These are phyloP conservation scores for Holotrichia oblita DNA, from an alignment of 1,140 invertebrate genomes.

Conservation along the genomic window DNA sequence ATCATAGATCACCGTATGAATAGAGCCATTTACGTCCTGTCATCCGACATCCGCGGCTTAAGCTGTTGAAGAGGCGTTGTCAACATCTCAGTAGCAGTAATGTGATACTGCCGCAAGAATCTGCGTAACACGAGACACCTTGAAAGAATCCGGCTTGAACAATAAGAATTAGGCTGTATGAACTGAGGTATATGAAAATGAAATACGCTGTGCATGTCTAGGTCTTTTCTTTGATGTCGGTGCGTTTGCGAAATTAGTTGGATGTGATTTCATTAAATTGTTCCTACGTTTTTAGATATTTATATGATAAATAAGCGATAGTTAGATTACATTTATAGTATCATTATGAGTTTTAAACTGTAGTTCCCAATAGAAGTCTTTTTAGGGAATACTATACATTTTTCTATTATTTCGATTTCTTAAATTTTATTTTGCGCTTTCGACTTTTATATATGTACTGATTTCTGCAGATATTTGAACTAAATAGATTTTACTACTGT, in stretches of 20 bases:
- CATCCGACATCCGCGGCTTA: conserved; percentile 42
- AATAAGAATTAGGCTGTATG: conserved; percentile 28
- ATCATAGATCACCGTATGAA: conserved; percentile 41
- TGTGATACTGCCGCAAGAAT: conserved; percentile 20
- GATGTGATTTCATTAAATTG: too few relatives aligned
- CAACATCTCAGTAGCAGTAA: conserved; percentile 42
- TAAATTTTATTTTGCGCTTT: too few relatives aligned
- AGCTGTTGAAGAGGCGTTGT: conserved; percentile 42
- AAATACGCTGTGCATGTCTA: neutral
- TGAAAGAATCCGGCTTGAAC: conserved; percentile 37
- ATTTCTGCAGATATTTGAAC: too few relatives aligned
- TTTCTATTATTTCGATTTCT: too few relatives aligned
- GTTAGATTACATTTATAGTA: too few relatives aligned
- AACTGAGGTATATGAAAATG: neutral
- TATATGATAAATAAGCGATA: too few relatives aligned
- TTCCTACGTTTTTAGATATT: too few relatives aligned
- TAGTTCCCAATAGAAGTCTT: too few relatives aligned
- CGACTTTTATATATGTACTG: too few relatives aligned
- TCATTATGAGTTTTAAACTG: too few relatives aligned
- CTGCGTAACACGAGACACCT: conserved; percentile 34
- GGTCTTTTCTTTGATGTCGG: conserved; percentile 7
- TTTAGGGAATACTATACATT: too few relatives aligned
- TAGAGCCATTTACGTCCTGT: conserved; percentile 34
- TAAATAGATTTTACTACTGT: too few relatives aligned
- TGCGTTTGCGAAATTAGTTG: conserved; percentile 9